phyloP scores from a whole-genome alignment of 2,888 invertebrate species.

The Ctenicera cuprea region DNA sequence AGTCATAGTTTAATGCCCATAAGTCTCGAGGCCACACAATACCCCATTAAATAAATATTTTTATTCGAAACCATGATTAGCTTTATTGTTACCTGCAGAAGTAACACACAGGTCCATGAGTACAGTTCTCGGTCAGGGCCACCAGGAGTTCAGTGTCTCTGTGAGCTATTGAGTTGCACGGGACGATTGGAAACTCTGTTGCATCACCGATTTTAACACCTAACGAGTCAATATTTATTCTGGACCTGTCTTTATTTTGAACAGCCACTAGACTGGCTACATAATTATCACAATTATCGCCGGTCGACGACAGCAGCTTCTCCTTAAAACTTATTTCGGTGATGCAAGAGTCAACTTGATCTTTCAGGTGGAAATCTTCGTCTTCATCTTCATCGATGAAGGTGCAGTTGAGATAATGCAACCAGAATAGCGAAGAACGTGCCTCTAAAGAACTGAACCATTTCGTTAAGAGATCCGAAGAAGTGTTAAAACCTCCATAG shows the following conservation, averaged over 20 bases:
- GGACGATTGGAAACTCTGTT: conserved; percentile 55
- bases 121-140: conserved; percentile 71
- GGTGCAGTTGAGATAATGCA: conserved; percentile 63
- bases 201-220: conserved; percentile 41
- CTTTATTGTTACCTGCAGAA: conserved; percentile 70
- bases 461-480: conserved; percentile 64
- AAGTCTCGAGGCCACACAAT: conserved; percentile 28
- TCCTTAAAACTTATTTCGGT: conserved; percentile 2
- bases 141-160: conserved; percentile 70
- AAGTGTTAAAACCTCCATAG: conserved; percentile 54
- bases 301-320: neutral
- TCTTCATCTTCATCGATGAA: conserved; percentile 49
- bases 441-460: conserved; percentile 69
- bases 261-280: conserved; percentile 15
- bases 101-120: conserved; percentile 71
- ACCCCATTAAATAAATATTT: conserved; percentile 30
- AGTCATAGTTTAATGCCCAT: conserved; percentile 15
- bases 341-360: neutral
- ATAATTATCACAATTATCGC: conserved; percentile 1
- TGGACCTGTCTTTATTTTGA: conserved; percentile 21
- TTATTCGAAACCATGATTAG: conserved; percentile 35
- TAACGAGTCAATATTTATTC: conserved; percentile 35
- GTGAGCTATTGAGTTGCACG: conserved; percentile 71
- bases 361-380: conserved; percentile 1
- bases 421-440: conserved; percentile 68